Base-by-base conservation (phyloP, 2,113 vertebrate species). In the Burhinus oedicnemus region DNA sequence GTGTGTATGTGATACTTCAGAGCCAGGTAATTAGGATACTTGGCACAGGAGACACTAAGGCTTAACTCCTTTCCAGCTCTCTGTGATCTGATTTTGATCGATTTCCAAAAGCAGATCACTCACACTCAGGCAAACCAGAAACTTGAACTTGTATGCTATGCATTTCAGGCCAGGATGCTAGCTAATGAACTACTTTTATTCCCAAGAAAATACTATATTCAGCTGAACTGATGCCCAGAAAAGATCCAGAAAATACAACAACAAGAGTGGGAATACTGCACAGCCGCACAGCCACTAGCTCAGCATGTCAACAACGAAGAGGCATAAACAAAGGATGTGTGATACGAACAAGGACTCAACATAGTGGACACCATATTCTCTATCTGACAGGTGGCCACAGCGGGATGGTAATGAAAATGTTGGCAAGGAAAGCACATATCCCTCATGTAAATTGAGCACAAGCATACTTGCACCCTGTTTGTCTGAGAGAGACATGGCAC, bases 61-160 rank as follows among this genome's bases (percentile, higher is more conserved):
- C 58, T 94, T 85, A 94, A 78, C 74, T 93, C 74, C 61, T 57
- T 94, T 94, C 61, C 87, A 93, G 78, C 40, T 83, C 60, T 75
- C 81, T 91, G 58, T 71, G 87, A 94, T 91, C 75, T 93, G 81
- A 85, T 93, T 91, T 96, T 91, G 89, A 95, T 23, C 65, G 74
- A 95, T 85, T 91, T 96, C 90, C 95, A 94, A 94, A 94, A 92
- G 87, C 58, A 96, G 78, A 93, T 95, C 93, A 83, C 34, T 84
- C 32, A 69, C 30, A 83, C 52, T 93, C 34, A n/a, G 62, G 36
- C 85, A 94, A 93, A 93, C 10, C 19, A 88, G 62, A 83, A 90
- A 93, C 54, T 32, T 91, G 70, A 84, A 79, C 44, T 62, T 88
- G 7, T 32, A 76, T 17, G n/a, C 58, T 85, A 79, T 21, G 21